Evolutionary conservation across 1,140 invertebrate species (phyloP).

Genomic region (Laodelphax striatellus): DNA sequence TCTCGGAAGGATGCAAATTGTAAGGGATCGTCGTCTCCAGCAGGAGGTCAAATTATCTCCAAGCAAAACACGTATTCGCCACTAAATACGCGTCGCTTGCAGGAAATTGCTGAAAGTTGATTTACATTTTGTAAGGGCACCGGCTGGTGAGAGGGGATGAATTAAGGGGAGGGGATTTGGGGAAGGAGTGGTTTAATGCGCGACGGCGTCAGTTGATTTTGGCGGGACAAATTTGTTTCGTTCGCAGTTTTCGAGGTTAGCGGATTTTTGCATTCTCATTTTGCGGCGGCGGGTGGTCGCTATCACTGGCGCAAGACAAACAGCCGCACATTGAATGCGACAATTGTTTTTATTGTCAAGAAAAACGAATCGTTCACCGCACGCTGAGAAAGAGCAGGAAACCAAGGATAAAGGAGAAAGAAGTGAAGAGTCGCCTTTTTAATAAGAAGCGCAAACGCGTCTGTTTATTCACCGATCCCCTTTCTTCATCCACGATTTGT

Average conservation of each 20-base stretch:
- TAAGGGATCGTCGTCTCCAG: no score
- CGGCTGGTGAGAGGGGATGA: no score
- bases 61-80: no score
- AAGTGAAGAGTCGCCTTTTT: not conserved
- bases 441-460: conserved; percentile 6
- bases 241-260: not conserved
- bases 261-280: not conserved
- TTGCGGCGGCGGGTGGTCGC: not conserved
- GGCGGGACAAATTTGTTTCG: not conserved
- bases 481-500: not conserved
- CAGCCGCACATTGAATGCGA: not conserved
- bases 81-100: no score
- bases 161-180: not conserved
- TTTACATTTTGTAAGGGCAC: not conserved
- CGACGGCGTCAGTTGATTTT: not conserved
- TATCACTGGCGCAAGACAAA: not conserved
- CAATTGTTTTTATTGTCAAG: conserved; percentile 7
- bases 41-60: no score
- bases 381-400: not conserved
- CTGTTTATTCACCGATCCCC: not conserved
- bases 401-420: no score
- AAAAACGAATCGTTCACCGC: not conserved
- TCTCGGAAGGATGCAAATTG: no score
- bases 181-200: not conserved
- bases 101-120: conserved; percentile 1